Conservation (phyloP, 2,797 vertebrate species). For the Sarcophilus harrisii region DNA sequence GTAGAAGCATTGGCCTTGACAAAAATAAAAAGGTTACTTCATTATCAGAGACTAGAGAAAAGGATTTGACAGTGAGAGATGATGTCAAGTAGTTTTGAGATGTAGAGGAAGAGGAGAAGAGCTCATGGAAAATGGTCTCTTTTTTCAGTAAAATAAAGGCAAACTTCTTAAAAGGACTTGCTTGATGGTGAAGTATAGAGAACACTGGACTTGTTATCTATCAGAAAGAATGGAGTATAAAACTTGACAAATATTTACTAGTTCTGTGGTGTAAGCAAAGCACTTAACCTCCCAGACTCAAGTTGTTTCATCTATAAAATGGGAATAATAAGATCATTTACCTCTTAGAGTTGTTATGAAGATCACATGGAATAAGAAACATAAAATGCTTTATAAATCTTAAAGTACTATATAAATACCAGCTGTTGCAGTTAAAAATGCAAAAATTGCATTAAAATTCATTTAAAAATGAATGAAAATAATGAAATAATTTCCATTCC, state of each 20-base stretch:
- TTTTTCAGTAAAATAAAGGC: neutral
- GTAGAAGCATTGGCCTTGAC: too few relatives aligned
- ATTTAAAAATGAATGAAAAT: too few relatives aligned
- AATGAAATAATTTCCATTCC: neutral
- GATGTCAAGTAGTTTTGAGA: neutral
- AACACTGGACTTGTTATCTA: neutral
- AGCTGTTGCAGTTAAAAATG: neutral
- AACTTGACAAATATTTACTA: neutral
- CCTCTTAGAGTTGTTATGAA: too few relatives aligned
- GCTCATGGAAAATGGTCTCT: neutral
- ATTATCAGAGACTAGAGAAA: neutral
- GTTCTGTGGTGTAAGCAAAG: neutral
- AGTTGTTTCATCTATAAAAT: neutral
- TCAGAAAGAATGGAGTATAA: neutral
- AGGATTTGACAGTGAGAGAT: neutral
- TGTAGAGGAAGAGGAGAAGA: neutral
- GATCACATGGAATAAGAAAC: neutral
- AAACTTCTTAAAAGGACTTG: neutral
- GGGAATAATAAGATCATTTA: too few relatives aligned
- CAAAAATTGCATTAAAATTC: too few relatives aligned
- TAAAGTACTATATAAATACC: neutral
- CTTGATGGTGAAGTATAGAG: neutral
- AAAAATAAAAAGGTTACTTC: neutral
- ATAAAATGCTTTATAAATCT: neutral
- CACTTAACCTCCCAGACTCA: neutral